Base-by-base conservation (phyloP, 2,888 invertebrate genomes). In the Erannis defoliaria region DNA sequence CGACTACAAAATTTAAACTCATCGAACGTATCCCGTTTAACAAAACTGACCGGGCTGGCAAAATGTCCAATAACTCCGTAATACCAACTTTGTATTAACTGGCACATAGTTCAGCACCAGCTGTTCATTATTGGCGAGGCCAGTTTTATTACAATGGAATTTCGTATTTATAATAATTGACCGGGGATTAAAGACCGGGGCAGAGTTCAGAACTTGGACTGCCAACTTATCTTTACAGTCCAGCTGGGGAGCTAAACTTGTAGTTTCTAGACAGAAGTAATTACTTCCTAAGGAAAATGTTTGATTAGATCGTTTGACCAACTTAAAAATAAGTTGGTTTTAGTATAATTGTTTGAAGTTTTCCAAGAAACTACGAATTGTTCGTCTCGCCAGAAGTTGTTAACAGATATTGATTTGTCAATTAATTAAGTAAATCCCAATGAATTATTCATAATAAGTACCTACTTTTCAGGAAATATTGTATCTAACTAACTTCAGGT, bases 91-190 rank as follows among this genome's bases (percentile, higher is more conserved):
- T 46, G 35, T 87, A 89, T 88, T 89, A 89, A 88, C 87, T 81
- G 85, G 84, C 77, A 84, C 88, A 88, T 86, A 89, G 88, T 90
- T 90, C 85, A 78, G 85, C 83, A 79, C 90, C 91, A 85, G 78
- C 85, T 90, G 92, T 88, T 88, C 86, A 89, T 91, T 90, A 93
- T 88, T 82, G 76, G 86, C 70, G 66, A 74, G 80, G 79, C 76
- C 86, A 84, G 83, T 89, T 90, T 90, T 90, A 91, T 90, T 86
- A 86, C 85, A 80, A 86, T 84, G 81, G 78, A 85, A 89, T 84
- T 84, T 81, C 81, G 88, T 85, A 85, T 83, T 82, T 84, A 88
- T 86, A 88, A 61, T 67, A 67, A 67, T 67, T 62, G 88, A 86
- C 84, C 84, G 80, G 49, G 49, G 84, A 81, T 84, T 84, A 82